Conservation (phyloP, 2,113 vertebrate genomes). For the Leptocoma aspasia region DNA sequence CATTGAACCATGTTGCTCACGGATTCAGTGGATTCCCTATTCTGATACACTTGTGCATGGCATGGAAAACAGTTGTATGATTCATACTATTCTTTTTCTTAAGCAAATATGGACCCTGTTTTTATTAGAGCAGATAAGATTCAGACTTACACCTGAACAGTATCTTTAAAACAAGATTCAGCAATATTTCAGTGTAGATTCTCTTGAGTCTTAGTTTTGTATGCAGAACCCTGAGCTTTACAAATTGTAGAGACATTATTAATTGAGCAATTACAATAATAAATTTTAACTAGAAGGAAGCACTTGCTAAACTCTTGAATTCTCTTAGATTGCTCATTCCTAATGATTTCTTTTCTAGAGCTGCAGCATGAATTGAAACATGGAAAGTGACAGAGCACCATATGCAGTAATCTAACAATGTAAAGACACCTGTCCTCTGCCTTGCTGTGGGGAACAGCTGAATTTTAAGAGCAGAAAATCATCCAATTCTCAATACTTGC, state of each 20-base stretch:
- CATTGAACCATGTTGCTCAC: rapidly evolving
- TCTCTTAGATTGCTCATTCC: background rate
- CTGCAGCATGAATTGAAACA: background rate
- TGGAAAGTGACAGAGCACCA: background rate
- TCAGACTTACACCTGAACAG: background rate
- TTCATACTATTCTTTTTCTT: background rate
- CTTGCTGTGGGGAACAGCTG: background rate
- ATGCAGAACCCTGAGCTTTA: background rate
- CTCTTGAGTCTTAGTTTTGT: background rate
- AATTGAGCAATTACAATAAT: background rate
- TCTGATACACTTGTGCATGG: background rate
- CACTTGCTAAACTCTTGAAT: background rate
- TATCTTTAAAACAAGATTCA: background rate
- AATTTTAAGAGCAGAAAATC: background rate
- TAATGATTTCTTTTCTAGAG: background rate
- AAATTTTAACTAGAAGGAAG: background rate
- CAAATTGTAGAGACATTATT: background rate
- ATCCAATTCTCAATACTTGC: background rate
- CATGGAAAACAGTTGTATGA: background rate
- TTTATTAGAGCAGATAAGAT: background rate
- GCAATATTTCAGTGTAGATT: background rate
- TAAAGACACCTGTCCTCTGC: background rate
- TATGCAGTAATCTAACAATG: background rate
- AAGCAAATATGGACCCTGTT: background rate
- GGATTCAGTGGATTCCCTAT: background rate